phyloP scores from a whole-genome alignment of 2,113 vertebrate species.

The Blennius ocellaris region DNA sequence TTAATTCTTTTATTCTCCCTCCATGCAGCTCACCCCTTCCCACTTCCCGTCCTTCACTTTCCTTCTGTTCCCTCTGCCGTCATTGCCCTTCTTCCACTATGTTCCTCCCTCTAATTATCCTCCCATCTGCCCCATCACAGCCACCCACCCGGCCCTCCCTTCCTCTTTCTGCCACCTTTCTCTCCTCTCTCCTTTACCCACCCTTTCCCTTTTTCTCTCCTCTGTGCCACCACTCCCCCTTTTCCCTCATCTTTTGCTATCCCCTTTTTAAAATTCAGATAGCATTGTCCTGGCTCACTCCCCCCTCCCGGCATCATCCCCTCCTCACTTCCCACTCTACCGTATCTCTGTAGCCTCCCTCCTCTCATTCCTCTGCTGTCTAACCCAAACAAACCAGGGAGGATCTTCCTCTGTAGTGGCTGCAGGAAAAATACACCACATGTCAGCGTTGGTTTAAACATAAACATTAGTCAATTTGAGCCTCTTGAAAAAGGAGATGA shows the following conservation, averaged over 20 bases:
- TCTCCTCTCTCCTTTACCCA: constrained; percentile 16
- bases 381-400: constrained; percentile 78
- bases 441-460: constrained; percentile 70
- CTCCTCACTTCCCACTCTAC: constrained; percentile 48
- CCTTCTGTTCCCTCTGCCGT: constrained; percentile 11
- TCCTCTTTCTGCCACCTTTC: constrained; percentile 32
- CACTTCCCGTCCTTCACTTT: constrained; percentile 1
- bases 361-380: constrained; percentile 66
- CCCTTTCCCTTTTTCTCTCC: constrained; percentile 21
- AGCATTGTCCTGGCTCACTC: constrained; percentile 49
- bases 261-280: constrained; percentile 61
- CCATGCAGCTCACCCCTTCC: constrained; percentile 9
- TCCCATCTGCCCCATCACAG: constrained; percentile 16
- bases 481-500: constrained; percentile 56
- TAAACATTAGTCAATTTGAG: constrained; percentile 72
- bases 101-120: constrained; percentile 34
- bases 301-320: constrained; percentile 49
- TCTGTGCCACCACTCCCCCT: constrained; percentile 19
- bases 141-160: constrained; percentile 3
- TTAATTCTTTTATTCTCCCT: constrained; percentile 29
- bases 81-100: background rate
- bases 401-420: constrained; percentile 71
- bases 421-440: constrained; percentile 71
- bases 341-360: constrained; percentile 53
- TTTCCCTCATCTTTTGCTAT: constrained; percentile 33